A percentile compares a stretch with the other conserved stretches of the same genome.
These are phyloP conservation scores for Polyommatus icarus DNA, from an alignment of 2,888 invertebrate species.

Conservation along the genomic window DNA sequence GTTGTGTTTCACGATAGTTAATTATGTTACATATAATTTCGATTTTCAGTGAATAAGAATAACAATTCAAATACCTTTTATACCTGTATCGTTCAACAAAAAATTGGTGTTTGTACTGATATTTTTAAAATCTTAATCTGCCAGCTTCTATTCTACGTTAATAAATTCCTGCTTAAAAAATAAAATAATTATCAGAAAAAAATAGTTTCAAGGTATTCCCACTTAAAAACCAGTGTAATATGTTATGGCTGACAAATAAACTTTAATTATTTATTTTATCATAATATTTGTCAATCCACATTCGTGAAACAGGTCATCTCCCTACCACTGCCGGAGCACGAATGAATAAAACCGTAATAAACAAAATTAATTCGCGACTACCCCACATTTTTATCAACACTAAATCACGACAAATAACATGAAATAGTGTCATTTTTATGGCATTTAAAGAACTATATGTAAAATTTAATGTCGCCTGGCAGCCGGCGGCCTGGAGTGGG, in stretches of 20 bases:
- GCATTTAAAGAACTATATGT: conserved; percentile 60
- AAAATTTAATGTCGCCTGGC: conserved; percentile 56
- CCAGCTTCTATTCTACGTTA: no score
- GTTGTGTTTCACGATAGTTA: no score
- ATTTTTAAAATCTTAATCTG: no score
- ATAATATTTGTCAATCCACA: not conserved
- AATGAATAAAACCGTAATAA: conserved; percentile 26
- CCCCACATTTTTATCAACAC: conserved; percentile 25
- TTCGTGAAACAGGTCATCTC: not conserved
- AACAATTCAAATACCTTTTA: no score
- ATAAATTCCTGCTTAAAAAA: no score
- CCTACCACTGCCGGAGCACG: no score
- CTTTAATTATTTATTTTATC: not conserved
- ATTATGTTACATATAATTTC: no score
- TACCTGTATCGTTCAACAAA: no score
- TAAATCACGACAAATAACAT: conserved; percentile 34
- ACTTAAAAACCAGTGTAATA: not conserved
- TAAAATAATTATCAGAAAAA: no score
- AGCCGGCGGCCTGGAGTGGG: conserved; percentile 47
- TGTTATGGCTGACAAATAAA: not conserved
- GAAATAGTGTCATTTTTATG: conserved; percentile 45
- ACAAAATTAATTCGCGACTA: conserved; percentile 23
- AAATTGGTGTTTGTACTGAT: no score
- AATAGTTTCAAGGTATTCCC: no score
- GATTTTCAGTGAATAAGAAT: no score